These are phyloP conservation scores for Octonoba sinensis DNA, from an alignment of 2,888 invertebrate genomes.

Conservation along the genomic window DNA sequence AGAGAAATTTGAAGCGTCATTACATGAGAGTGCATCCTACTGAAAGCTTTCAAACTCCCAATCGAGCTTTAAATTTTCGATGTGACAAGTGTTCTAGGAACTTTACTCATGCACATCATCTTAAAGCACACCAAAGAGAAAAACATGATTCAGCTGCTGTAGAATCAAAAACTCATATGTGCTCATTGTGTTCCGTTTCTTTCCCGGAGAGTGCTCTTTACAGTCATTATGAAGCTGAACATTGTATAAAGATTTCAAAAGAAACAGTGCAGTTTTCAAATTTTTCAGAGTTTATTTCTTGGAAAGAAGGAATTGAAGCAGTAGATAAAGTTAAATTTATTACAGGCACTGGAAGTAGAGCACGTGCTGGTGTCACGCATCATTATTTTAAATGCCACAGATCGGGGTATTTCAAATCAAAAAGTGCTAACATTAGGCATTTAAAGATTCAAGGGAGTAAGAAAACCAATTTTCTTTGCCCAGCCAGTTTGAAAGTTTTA, in stretches of 20 bases:
- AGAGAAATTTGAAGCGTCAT: background rate
- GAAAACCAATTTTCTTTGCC: slow-evolving; percentile 4
- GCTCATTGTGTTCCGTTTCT: background rate
- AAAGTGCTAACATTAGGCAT: background rate
- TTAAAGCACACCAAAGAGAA: too few relatives aligned
- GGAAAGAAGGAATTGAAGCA: background rate
- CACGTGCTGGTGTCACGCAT: background rate
- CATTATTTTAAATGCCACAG: slow-evolving; percentile 7
- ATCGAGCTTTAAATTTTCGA: too few relatives aligned
- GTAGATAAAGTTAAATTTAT: too few relatives aligned
- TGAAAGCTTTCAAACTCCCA: too few relatives aligned
- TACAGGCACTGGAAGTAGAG: too few relatives aligned
- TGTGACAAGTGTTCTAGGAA: too few relatives aligned
- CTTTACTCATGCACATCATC: too few relatives aligned
- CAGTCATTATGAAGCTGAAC: background rate
- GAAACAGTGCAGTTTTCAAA: background rate
- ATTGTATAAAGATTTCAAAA: background rate
- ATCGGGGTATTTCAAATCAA: background rate
- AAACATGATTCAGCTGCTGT: too few relatives aligned
- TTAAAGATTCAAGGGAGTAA: slow-evolving; percentile 14
- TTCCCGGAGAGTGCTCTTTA: background rate
- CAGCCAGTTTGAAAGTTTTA: slow-evolving; percentile 7
- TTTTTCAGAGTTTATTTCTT: background rate
- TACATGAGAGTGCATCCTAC: background rate
- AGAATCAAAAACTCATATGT: background rate